phyloP scores from a whole-genome alignment of 1,140 invertebrate species.

The Brachionus asplanchnoidis region DNA sequence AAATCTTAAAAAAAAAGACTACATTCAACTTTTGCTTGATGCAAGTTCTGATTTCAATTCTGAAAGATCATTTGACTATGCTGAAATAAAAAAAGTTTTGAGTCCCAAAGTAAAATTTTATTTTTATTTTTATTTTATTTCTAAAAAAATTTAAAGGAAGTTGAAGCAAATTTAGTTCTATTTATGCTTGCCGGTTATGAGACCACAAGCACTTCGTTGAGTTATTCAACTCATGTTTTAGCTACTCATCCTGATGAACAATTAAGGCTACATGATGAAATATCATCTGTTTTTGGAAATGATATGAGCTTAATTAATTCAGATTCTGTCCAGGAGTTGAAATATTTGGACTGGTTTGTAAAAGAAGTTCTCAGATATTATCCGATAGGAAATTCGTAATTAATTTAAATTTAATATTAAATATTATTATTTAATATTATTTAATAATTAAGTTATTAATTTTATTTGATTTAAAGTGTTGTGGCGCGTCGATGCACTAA shows the following conservation, averaged over 20 bases:
- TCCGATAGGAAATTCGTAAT: conserved; percentile 52
- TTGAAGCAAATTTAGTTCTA: conserved; percentile 48
- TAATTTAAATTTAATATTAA: background rate
- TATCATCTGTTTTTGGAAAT: conserved; percentile 43
- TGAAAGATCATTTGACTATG: background rate
- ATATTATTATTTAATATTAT: too few species aligned
- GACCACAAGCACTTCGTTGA: conserved; percentile 58
- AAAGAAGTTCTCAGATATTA: conserved; percentile 51
- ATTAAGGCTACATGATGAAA: conserved; percentile 56
- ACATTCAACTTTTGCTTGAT: conserved; percentile 27
- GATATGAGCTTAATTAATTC: background rate
- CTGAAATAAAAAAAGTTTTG: background rate
- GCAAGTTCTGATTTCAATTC: background rate
- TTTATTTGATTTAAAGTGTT: background rate
- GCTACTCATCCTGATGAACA: conserved; percentile 58
- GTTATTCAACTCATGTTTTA: conserved; percentile 58
- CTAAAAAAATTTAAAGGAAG: conserved; percentile 46
- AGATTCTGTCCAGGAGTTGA: conserved; percentile 47
- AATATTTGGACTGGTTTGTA: conserved; percentile 52
- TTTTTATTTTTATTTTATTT: background rate
- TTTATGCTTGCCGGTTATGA: conserved; percentile 55
- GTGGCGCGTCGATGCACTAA: conserved; percentile 17
- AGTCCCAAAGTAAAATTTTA: background rate
- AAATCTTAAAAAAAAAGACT: background rate
- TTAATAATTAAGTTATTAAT: background rate